Evolutionary conservation across 2,797 vertebrate species (phyloP), one percentile per base, ranked within the genome.

Genomic region (Hylomyscus alleni): DNA sequence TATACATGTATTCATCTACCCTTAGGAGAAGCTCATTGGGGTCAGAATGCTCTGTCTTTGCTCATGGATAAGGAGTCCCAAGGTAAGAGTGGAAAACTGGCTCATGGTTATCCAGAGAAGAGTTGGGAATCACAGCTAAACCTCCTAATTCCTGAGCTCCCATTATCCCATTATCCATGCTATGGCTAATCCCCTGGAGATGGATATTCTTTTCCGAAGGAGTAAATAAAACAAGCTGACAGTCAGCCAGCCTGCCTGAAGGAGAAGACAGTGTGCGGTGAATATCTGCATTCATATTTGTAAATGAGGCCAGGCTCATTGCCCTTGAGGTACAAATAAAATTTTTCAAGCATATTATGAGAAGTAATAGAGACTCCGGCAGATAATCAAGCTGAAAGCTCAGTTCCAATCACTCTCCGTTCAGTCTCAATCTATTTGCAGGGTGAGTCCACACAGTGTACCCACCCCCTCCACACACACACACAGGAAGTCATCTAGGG

Each of bases 301-400:
- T 97, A 98, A 98, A 98, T 97, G 98, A 98, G 97, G 96, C 94
- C 96, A 97, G 94, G 92, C 98, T 98, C 97, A 97, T 96, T 93
- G 47, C 96, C 97, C 98, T 97, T 96, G 3, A 98, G 97, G 98
- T 98, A 95, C 94, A 98, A 98, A 98, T 98, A 98, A 98, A 98
- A 98, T 97, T 98, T 98, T 97, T 97, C 97, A 98, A 98, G 98
- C 97, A 97, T 98, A 98, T 98, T 98, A 98, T 97, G 97, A 97
- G 97, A 98, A 98, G 97, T 97, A 98, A 98, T 60, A 83, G 97
- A 97, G 73, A 98, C 97, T 98, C 95, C 93, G 98, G 97, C 78
- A 97, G 96, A 97, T 97, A 98, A 98, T 98, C 97, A 98, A 93
- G 83, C 95, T 97, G 95, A 96, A 97, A 96, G 67, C 95, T n/a